Evolutionary conservation across 2,113 vertebrate species (phyloP).

Genomic region (Notiomystis cincta): DNA sequence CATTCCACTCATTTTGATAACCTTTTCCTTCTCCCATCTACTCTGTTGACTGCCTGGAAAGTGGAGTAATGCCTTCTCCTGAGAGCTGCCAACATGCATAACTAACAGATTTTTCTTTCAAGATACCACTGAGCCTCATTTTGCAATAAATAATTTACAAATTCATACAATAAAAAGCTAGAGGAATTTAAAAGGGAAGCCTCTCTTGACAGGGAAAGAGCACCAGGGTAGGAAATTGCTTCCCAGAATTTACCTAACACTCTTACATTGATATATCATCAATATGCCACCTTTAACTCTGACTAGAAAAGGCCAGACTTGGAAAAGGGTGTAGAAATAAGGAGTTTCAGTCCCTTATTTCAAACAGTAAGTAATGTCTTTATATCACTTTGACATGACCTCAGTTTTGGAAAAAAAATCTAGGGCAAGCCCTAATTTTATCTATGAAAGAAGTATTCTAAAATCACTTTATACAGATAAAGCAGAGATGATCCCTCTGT

Average conservation of each 20-base stretch:
- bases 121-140: neutral
- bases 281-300: neutral
- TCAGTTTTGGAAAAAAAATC: neutral
- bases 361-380: neutral
- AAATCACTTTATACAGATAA: constrained; percentile 19
- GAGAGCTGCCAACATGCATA: neutral
- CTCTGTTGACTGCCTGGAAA: neutral
- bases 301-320: neutral
- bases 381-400: neutral
- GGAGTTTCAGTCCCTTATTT: neutral
- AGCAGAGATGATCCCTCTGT: neutral
- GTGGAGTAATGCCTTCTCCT: neutral
- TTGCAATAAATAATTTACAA: constrained; percentile 20
- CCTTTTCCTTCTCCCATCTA: constrained; percentile 52
- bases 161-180: neutral
- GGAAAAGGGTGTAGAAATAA: neutral
- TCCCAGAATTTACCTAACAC: neutral
- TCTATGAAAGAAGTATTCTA: neutral
- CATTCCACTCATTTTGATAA: constrained; percentile 75
- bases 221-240: neutral
- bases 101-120: neutral
- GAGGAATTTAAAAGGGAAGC: neutral
- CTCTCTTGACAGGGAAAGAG: neutral
- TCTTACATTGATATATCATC: neutral
- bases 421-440: constrained; percentile 36